phyloP scores from a whole-genome alignment of 2,888 invertebrate genomes.

The Brassicogethes aeneus region DNA sequence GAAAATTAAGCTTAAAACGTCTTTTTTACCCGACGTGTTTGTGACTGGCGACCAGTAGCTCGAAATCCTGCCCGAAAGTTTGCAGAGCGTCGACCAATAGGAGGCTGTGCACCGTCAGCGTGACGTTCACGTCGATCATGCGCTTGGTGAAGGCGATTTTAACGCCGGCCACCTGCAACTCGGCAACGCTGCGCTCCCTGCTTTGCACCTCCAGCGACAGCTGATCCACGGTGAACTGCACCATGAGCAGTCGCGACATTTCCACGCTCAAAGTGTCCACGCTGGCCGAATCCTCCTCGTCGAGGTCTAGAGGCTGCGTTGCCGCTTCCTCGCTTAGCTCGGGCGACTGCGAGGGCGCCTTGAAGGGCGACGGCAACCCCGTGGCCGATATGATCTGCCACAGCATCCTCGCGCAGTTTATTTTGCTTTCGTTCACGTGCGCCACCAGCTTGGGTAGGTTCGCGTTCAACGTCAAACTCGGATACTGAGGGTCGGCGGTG shows the following conservation, averaged over 20 bases:
- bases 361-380: slow-evolving; percentile 42
- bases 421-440: slow-evolving; percentile 87
- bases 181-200: slow-evolving; percentile 81
- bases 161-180: slow-evolving; percentile 86
- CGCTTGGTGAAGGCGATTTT: slow-evolving; percentile 66
- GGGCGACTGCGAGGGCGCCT: slow-evolving; percentile 25
- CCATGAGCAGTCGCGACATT: slow-evolving; percentile 58
- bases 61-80: slow-evolving; percentile 92
- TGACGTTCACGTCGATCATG: slow-evolving; percentile 63
- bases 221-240: slow-evolving; percentile 82
- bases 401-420: slow-evolving; percentile 55
- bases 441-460: slow-evolving; percentile 80
- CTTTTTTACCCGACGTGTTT: slow-evolving; percentile 72
- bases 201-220: slow-evolving; percentile 82
- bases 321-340: slow-evolving; percentile 8
- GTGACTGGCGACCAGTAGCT: slow-evolving; percentile 88
- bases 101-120: slow-evolving; percentile 85
- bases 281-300: slow-evolving; percentile 42
- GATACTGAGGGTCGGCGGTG: slow-evolving; percentile 80
- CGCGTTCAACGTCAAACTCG: slow-evolving; percentile 73
- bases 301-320: slow-evolving; percentile 13
- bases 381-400: slow-evolving; percentile 38
- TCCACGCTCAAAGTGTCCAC: slow-evolving; percentile 42
- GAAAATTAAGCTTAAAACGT: too few relatives aligned
- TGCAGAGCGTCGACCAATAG: slow-evolving; percentile 91